Conservation (phyloP, 1,140 invertebrate genomes). For the Drosophila melanogaster region DNA sequence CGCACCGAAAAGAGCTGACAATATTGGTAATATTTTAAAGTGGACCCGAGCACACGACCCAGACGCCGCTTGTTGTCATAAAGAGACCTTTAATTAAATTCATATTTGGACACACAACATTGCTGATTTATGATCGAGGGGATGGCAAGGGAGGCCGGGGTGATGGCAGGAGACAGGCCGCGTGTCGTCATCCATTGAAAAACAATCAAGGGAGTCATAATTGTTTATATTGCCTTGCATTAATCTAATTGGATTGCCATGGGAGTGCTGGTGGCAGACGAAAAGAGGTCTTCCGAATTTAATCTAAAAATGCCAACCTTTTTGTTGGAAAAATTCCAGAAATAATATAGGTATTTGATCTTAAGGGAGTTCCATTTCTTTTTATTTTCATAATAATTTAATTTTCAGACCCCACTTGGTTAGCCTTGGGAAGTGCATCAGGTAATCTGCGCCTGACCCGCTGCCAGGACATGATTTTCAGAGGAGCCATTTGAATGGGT, state of each 20-base stretch:
- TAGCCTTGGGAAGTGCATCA: neutral
- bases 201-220: constrained; percentile 51
- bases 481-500: constrained; percentile 4
- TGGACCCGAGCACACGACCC: constrained; percentile 61
- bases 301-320: neutral
- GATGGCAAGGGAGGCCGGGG: neutral
- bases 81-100: constrained; percentile 81
- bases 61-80: constrained; percentile 64
- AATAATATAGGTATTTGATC: neutral
- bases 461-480: neutral
- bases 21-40: constrained; percentile 82
- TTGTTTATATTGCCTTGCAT: constrained; percentile 46
- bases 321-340: too few species aligned
- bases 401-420: neutral
- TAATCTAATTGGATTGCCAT: constrained; percentile 46
- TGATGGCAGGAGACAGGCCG: neutral
- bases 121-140: constrained; percentile 65
- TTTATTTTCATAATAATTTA: neutral
- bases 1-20: constrained; percentile 66
- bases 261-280: neutral
- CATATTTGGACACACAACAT: constrained; percentile 65
- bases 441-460: constrained; percentile 27
- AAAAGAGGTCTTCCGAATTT: neutral
- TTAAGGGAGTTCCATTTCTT: neutral
- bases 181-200: constrained; percentile 43